Base-by-base conservation (phyloP, 2,797 vertebrate genomes). In the Eulemur albifrons region DNA sequence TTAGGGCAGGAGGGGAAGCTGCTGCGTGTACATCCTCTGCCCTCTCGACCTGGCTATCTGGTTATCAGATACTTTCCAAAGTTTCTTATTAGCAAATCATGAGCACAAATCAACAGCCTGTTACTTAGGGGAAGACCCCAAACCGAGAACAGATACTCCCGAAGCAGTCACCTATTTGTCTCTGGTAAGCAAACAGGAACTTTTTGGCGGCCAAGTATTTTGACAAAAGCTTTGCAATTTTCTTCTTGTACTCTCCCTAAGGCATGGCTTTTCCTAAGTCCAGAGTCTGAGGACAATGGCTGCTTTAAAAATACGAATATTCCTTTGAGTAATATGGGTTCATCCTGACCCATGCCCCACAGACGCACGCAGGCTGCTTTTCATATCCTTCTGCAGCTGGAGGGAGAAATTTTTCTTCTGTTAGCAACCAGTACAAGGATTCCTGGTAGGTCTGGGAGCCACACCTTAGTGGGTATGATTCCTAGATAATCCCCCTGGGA, bases 151-250 rank as follows among this genome's bases (percentile, higher is more conserved):
- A 43, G 70, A 81, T 6, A 88, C 72, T 27, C 27, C 38, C 15
- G 20, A 21, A 25, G 38, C 57, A 54, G 43, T 57, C 69, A 7
- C 69, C 61, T 45, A 20, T 86, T 92, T 75, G 75, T 86, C 79
- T 96, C 72, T 81, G 65, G 38, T 89, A 93, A 82, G 82, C 69
- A 94, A 96, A 96, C n/a, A 83, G 52, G 32, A 92, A 76, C n/a
- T 70, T 83, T 90, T 67, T 54, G 40, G 86, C 0, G 13, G 88
- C 50, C 95, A 94, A 94, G 95, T 87, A 92, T 96, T 96, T 95
- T 97, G 95, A 96, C 86, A 76, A 90, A 90, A 84, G 57, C 69
- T 90, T 89, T 95, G 65, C 43, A 30, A 54, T 70, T 91, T 94
- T 73, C 59, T 83, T 72, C 86, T 43, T 61, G 43, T 83, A 43